Conservation (phyloP, 1,140 invertebrate species). For the Orchesella cincta region DNA sequence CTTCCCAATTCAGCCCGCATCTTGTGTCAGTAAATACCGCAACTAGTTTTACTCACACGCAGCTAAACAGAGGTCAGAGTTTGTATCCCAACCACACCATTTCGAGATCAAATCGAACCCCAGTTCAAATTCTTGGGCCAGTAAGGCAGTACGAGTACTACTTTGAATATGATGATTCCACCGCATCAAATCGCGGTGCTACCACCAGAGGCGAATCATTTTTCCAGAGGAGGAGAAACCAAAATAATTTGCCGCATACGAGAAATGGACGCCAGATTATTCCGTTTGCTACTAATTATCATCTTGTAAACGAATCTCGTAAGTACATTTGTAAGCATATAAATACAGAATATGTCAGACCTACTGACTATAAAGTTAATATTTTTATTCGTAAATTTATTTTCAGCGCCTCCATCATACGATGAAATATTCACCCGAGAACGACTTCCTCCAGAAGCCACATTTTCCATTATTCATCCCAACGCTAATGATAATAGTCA, state of each 20-base stretch:
- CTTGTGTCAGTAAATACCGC: constrained; percentile 27
- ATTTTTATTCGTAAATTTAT: neutral
- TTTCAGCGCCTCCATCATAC: constrained; percentile 34
- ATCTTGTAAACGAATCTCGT: constrained; percentile 38
- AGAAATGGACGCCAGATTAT: constrained; percentile 10
- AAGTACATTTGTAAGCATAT: constrained; percentile 5
- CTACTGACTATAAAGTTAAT: neutral
- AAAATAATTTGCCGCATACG: neutral
- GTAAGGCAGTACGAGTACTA: constrained; percentile 33
- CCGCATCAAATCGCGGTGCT: neutral
- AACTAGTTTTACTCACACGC: neutral
- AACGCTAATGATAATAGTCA: neutral
- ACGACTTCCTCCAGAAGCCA: neutral
- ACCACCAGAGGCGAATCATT: neutral
- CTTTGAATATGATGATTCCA: constrained; percentile 33
- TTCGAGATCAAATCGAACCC: neutral
- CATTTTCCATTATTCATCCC: neutral
- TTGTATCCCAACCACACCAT: neutral
- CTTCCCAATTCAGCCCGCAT: neutral
- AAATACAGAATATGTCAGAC: constrained; percentile 10
- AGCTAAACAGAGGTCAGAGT: neutral
- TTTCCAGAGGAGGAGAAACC: neutral
- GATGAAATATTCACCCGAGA: constrained; percentile 35
- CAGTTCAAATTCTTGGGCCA: constrained; percentile 7
- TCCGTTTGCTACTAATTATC: neutral